Conservation (phyloP, 2,888 invertebrate species). For the Cephonodes hylas region DNA sequence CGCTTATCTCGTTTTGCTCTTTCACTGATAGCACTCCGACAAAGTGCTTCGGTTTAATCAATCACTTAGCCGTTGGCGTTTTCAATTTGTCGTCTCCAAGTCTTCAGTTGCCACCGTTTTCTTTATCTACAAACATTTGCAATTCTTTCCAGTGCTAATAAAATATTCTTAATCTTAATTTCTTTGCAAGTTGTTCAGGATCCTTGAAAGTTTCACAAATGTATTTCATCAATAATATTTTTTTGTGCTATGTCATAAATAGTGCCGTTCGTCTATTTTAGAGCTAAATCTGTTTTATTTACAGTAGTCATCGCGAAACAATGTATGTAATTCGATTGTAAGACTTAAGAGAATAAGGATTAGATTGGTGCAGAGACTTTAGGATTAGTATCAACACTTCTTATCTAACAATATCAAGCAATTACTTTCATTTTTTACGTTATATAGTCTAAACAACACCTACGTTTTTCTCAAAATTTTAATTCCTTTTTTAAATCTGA, state of each 20-base stretch:
- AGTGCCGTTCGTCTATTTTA: no score
- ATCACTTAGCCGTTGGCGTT: constrained; percentile 55
- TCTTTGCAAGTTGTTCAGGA: not conserved
- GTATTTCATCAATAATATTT: not conserved
- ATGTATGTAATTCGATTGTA: no score
- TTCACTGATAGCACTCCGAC: constrained; percentile 53
- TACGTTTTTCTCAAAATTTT: no score
- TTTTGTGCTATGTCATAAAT: not conserved
- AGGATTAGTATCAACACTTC: no score
- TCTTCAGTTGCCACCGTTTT: not conserved
- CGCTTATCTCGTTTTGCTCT: constrained; percentile 55
- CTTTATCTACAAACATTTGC: not conserved
- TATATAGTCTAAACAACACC: no score
- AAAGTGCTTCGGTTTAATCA: constrained; percentile 62
- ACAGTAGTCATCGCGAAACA: no score
- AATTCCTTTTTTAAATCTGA: not conserved
- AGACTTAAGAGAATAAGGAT: no score
- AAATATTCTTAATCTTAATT: not conserved
- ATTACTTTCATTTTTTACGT: no score
- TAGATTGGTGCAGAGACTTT: no score
- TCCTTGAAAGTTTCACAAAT: not conserved
- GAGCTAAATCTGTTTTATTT: no score
- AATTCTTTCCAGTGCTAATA: not conserved
- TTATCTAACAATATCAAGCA: no score
- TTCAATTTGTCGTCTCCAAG: constrained; percentile 58